Conservation (phyloP, 2,888 invertebrate genomes). For the Lamellibrachia satsuma region DNA sequence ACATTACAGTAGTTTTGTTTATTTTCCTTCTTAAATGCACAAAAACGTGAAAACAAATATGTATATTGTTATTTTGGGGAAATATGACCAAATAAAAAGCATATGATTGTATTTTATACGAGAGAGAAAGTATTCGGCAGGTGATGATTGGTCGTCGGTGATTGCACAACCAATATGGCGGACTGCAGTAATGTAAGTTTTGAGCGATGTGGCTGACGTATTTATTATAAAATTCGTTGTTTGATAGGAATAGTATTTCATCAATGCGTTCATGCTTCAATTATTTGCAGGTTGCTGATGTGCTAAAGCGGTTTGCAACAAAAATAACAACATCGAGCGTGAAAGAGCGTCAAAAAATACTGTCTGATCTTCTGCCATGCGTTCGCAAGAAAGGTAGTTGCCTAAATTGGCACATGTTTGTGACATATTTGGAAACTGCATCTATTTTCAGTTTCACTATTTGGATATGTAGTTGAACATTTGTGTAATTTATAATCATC, state of each 20-base stretch:
- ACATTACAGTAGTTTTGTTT: neutral
- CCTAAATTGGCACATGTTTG: neutral
- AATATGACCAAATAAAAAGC: neutral
- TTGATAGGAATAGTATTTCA: neutral
- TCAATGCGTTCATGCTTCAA: neutral
- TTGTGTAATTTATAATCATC: too few relatives aligned
- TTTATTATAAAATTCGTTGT: neutral
- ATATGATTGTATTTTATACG: conserved; percentile 20
- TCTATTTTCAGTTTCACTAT: too few relatives aligned
- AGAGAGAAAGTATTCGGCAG: neutral
- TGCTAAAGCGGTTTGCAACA: conserved; percentile 54
- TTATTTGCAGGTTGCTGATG: conserved; percentile 19
- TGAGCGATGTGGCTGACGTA: neutral
- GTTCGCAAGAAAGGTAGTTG: conserved; percentile 50
- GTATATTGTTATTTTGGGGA: neutral
- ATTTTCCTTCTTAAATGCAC: neutral
- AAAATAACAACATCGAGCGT: conserved; percentile 55
- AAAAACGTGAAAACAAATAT: neutral
- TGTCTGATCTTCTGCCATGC: conserved; percentile 49
- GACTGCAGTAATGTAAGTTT: conserved; percentile 36
- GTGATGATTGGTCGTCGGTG: conserved; percentile 19
- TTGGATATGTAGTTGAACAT: too few relatives aligned
- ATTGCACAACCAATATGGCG: conserved; percentile 60
- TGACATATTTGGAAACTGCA: too few relatives aligned
- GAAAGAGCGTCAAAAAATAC: conserved; percentile 49